phyloP scores from a whole-genome alignment of 2,888 invertebrate species.

The Byasa hedistus region DNA sequence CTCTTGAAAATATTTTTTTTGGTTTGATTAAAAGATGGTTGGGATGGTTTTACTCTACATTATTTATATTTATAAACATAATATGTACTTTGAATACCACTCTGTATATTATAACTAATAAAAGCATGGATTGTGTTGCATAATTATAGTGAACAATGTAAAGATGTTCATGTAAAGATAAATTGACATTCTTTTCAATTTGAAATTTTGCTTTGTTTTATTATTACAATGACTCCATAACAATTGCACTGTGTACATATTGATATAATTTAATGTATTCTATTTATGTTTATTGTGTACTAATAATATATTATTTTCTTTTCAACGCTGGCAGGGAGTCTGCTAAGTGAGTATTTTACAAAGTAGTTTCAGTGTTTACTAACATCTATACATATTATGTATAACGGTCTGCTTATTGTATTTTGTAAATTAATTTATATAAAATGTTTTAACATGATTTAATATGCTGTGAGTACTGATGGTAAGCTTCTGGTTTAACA shows the following conservation, averaged over 20 bases:
- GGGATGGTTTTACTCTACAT: no score
- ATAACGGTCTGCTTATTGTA: not conserved
- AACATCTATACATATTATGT: constrained; percentile 30
- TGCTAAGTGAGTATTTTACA: constrained; percentile 74
- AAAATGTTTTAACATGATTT: not conserved
- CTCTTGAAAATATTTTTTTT: no score
- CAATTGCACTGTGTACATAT: not conserved
- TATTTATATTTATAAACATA: no score
- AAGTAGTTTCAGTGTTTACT: constrained; percentile 33
- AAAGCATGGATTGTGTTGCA: no score
- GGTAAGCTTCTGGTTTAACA: no score
- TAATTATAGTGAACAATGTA: not conserved
- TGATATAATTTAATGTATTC: not conserved
- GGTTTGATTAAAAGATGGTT: no score
- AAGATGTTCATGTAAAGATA: not conserved
- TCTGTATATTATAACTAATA: no score
- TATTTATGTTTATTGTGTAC: constrained; percentile 6
- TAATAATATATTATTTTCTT: constrained; percentile 52
- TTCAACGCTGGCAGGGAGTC: constrained; percentile 78
- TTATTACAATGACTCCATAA: not conserved
- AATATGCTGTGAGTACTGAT: not conserved
- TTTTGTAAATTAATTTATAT: not conserved
- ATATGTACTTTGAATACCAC: no score
- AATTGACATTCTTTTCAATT: not conserved
- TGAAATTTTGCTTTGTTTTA: not conserved